A percentile compares a stretch with the other conserved stretches of the same genome.
These are phyloP conservation scores for Schizaphis graminum DNA, from an alignment of 2,888 invertebrate species.

Conservation along the genomic window DNA sequence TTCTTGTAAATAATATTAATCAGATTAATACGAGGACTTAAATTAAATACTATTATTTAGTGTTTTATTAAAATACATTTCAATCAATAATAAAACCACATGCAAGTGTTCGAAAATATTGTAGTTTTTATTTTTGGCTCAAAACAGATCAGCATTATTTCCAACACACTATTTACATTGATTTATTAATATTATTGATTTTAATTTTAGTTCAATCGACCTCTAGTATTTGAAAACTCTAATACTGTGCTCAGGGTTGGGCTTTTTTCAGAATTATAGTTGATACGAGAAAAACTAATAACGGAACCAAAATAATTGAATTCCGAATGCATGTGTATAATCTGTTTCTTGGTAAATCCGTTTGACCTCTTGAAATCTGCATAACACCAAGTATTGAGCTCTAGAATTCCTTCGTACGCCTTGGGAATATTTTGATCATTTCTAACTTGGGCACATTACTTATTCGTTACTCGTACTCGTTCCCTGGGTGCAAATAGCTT, in stretches of 20 bases:
- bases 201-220: not conserved
- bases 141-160: not conserved
- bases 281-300: not conserved
- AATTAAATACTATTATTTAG: not conserved
- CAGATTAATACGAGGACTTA: not conserved
- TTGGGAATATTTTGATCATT: conserved; percentile 55
- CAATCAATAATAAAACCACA: not conserved
- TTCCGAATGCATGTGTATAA: not conserved
- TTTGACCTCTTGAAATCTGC: conserved; percentile 43
- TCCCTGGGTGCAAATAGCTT: conserved; percentile 47
- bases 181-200: too few relatives aligned
- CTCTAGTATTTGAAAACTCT: not conserved
- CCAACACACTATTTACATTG: not conserved
- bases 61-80: not conserved
- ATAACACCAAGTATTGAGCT: conserved; percentile 21
- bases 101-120: not conserved
- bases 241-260: not conserved
- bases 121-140: not conserved
- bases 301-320: not conserved
- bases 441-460: conserved; percentile 3
- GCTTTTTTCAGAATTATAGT: not conserved
- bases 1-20: not conserved
- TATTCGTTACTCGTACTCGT: conserved; percentile 56
- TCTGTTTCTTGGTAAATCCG: conserved; percentile 18
- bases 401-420: conserved; percentile 28